Evolutionary conservation across 2,797 vertebrate species (phyloP), one percentile per base, ranked within the genome.

Genomic region (Nasua narica): DNA sequence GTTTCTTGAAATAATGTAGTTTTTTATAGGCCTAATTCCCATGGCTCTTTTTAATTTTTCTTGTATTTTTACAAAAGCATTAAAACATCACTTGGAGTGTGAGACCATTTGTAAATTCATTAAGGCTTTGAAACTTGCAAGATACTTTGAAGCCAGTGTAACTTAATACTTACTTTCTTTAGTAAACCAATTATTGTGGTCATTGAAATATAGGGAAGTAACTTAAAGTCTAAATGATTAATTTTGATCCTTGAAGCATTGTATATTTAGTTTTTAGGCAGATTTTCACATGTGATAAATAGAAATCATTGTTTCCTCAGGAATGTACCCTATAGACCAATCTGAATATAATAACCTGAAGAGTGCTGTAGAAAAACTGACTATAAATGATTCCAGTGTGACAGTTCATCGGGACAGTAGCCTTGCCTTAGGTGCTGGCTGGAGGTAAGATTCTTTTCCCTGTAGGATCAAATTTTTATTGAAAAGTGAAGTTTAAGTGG

Each of bases 321-420:
- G 99, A 95, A 99, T 99, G 99, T 99, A 99, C 98, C 99, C 99
- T 32, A 72, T 99, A 98, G 99, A 99, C 98, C 99, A 99, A 82
- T 99, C 99, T 21, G 99, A 99, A 78, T 99, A 99, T 98, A 99
- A 98, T 27, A 99, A 98, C 96, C 98, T 99, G 78, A 99, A 99
- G 97, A 99, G 99, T 87, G 99, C 99, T 74, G 98, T 99, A 94
- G 99, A 99, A 96, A 99, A 99, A 82, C 98, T 99, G 98, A 99
- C 99, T 18, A 98, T 99, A 95, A 99, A 99, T 90, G 99, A 99
- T 98, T 99, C 99, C 40, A 99, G 99, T 95, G 99, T 99, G 96
- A 99, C 98, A 1, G 98, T 99, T 96, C 99, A 99, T 98, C 99
- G 98, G 94, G 99, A 99, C 98, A 99, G 99, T 97, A 99, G 99